Evolutionary conservation across 2,113 vertebrate species (phyloP).

Genomic region (Heterotilapia buettikoferi): DNA sequence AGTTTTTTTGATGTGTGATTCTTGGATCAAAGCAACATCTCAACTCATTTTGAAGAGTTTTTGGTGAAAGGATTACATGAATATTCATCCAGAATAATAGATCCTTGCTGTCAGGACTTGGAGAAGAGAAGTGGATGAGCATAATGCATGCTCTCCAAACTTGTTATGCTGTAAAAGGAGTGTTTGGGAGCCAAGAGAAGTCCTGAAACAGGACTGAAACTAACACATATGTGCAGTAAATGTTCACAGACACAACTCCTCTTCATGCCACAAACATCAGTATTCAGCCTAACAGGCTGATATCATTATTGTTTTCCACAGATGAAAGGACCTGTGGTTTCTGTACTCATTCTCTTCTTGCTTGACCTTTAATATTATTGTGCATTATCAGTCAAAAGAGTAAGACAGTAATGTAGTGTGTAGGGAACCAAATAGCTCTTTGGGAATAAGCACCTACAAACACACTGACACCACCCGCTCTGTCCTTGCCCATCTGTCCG

Average conservation of each 20-base stretch:
- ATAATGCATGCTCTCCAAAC: background rate
- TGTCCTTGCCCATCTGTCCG: conserved; percentile 52
- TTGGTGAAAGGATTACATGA: background rate
- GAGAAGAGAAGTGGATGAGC: conserved; percentile 15
- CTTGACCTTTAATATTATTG: background rate
- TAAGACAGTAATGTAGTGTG: background rate
- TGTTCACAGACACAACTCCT: background rate
- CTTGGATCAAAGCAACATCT: background rate
- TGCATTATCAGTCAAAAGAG: background rate
- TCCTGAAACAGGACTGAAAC: background rate
- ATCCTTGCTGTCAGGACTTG: conserved; percentile 35
- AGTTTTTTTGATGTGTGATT: background rate
- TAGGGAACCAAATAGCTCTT: background rate
- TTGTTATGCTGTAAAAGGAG: background rate
- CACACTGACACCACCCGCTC: background rate
- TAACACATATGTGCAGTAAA: background rate
- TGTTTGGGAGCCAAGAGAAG: background rate
- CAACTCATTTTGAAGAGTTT: background rate
- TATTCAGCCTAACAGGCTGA: background rate
- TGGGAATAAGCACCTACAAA: background rate
- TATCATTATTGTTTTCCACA: background rate
- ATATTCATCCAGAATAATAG: background rate
- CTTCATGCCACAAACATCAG: background rate
- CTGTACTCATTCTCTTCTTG: background rate
- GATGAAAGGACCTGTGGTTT: background rate